phyloP scores from a whole-genome alignment of 2,113 vertebrate genomes.

The Notothenia coriiceps region DNA sequence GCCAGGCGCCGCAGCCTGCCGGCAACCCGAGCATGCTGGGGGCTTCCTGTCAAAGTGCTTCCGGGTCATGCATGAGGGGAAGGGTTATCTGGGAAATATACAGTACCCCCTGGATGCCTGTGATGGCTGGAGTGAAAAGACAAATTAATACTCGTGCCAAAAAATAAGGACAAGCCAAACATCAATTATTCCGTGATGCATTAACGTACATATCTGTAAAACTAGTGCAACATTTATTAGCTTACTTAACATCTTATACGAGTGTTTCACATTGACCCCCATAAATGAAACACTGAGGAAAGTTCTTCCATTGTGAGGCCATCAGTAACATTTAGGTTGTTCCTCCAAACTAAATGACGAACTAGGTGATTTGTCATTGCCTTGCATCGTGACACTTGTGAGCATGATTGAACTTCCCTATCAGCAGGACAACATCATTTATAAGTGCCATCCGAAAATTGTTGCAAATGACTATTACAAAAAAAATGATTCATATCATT shows the following conservation, averaged over 20 bases:
- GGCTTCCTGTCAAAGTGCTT: constrained; percentile 51
- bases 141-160: constrained; percentile 1
- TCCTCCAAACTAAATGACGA: background rate
- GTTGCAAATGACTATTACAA: constrained; percentile 16
- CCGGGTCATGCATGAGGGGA: constrained; percentile 50
- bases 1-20: constrained; percentile 43
- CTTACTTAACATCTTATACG: background rate
- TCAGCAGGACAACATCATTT: constrained; percentile 40
- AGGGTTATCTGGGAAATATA: background rate
- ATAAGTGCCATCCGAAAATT: constrained; percentile 34
- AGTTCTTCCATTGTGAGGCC: background rate
- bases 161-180: constrained; percentile 7
- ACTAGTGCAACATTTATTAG: constrained; percentile 13
- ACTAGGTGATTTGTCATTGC: constrained; percentile 3
- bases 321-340: background rate
- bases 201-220: constrained; percentile 15
- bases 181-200: constrained; percentile 38
- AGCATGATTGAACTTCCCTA: background rate
- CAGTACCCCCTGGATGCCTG: background rate
- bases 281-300: background rate
- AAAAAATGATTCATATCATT: background rate
- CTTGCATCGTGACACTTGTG: background rate
- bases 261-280: background rate
- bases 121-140: background rate
- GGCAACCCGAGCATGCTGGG: constrained; percentile 41